Evolutionary conservation across 2,888 invertebrate species (phyloP), one percentile per base, ranked within the genome.

Genomic region (Troides aeacus): DNA sequence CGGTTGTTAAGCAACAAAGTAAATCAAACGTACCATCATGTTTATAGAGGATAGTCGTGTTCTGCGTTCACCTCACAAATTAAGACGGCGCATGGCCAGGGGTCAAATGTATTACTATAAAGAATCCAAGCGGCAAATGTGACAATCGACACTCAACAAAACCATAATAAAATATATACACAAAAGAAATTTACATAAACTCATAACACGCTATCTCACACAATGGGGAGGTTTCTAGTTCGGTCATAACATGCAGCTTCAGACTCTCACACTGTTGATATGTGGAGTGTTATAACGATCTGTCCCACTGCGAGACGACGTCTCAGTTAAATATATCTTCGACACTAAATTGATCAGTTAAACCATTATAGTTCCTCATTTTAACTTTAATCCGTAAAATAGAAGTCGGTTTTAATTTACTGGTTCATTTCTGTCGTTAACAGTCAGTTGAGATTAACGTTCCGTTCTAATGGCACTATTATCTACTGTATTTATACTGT

Each of bases 11-110:
- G 46, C 53, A 58, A 18, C 53, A 53, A 42, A 36, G 63, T 70
- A 70, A 70, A 70, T 70, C 66, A 70, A 70, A 66, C n/a, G 64
- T 30, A 30, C 30, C 30, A 21, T 42, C 63, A n/a, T 64, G 56
- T 66, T 64, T 36, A 50, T 53, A 18, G 21, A 50, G 57, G 57
- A n/a, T 24, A 59, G 42, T 58, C 61, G 7, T 69, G 62, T 62
- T n/a, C 30, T 39, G 21, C 36, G 50, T 66, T 66, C 62, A 36
- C 58, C 56, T 70, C 57, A 50, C 61, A 64, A 70, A 70, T 70
- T 63, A 60, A 70, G 60, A 64, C 64, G 66, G 39, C 56, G 8
- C 24, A 56, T 8, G 36, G 21, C 24, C 66, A 70, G 63, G 64
- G 66, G 66, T 70, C 66, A 64, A 42, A 23, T 50, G 18, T 39